Evolutionary conservation across 2,888 invertebrate species (phyloP), one percentile per base, ranked within the genome.

Genomic region (Cremastinae sp.): DNA sequence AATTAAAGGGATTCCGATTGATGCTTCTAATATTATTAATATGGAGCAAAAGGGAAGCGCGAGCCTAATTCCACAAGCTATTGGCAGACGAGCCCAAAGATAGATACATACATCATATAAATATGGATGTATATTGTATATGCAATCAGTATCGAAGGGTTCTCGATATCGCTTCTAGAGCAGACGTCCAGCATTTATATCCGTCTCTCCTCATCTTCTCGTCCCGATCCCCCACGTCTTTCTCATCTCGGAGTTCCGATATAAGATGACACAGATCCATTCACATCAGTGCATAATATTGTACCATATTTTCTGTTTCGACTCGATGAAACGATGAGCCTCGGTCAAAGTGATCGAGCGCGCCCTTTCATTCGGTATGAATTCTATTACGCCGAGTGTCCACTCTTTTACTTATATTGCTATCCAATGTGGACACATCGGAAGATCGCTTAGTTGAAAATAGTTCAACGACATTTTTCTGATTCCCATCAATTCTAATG

Each of bases 221-320:
- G n/a, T 18, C 61, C 43, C 28, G 20, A 9, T 47, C 65, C 37
- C 4, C 39, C 14, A 20, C 28, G 18, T 16, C 49, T 37, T 43
- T 22, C 53, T 47, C 58, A 62, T 53, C 49, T 49, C 18, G 61
- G 37, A 56, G 37, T 64, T 62, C 58, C 69, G 35, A 70, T 62
- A 65, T 68, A 66, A 70, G 66, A 74, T 69, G 61, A 73, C 75
- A 61, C 66, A 68, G 43, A n/a, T n/a, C 70, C 55, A 41, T 49
- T 59, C 59, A 72, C 37, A 39, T 35, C 53, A 16, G 47, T 10
- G 71, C 56, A 53, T 66, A 56, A 59, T 61, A 75, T 66, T 65
- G 75, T 43, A 20, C 49, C 65, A 45, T 20, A 12, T 35, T 20
- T 45, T 8, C 73, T 51, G 41, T 53, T 41, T 47, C 41, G 43